phyloP scores from a whole-genome alignment of 2,888 invertebrate species.

The Drosophila engyochracea region DNA sequence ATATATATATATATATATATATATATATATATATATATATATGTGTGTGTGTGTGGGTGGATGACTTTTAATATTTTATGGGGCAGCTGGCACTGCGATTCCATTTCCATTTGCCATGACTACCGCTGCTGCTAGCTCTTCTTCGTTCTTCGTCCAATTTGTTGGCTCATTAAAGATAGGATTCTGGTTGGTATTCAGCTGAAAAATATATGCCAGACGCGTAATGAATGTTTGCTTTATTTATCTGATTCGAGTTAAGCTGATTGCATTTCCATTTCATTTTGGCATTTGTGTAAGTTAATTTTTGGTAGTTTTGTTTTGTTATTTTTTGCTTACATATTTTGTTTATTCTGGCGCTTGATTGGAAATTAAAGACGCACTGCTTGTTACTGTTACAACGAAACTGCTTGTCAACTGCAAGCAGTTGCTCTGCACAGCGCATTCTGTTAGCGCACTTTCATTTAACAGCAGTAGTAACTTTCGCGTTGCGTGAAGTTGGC shows the following conservation, averaged over 20 bases:
- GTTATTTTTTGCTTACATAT: neutral
- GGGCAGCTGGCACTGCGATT: constrained; percentile 67
- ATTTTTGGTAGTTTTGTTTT: neutral
- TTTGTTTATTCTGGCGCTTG: neutral
- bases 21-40: neutral
- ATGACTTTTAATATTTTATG: constrained; percentile 72
- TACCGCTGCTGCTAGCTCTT: neutral
- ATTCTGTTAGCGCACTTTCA: constrained; percentile 1
- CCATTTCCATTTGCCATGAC: constrained; percentile 45
- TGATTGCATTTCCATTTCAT: constrained; percentile 26
- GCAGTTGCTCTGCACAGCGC: constrained; percentile 6
- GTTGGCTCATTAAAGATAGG: constrained; percentile 21
- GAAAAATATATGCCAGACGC: constrained; percentile 25
- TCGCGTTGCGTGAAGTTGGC: constrained; percentile 24
- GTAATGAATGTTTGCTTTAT: constrained; percentile 24
- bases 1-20: neutral
- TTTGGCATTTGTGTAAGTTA: neutral
- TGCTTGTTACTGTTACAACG: constrained; percentile 8
- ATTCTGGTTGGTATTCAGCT: constrained; percentile 21
- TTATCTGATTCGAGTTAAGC: constrained; percentile 21
- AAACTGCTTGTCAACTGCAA: constrained; percentile 13
- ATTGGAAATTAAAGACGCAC: constrained; percentile 1
- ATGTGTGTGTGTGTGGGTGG: constrained; percentile 17
- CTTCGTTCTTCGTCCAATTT: constrained; percentile 15
- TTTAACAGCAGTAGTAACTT: neutral